Evolutionary conservation across 2,113 vertebrate species (phyloP).

Genomic region (Nibea coibor): DNA sequence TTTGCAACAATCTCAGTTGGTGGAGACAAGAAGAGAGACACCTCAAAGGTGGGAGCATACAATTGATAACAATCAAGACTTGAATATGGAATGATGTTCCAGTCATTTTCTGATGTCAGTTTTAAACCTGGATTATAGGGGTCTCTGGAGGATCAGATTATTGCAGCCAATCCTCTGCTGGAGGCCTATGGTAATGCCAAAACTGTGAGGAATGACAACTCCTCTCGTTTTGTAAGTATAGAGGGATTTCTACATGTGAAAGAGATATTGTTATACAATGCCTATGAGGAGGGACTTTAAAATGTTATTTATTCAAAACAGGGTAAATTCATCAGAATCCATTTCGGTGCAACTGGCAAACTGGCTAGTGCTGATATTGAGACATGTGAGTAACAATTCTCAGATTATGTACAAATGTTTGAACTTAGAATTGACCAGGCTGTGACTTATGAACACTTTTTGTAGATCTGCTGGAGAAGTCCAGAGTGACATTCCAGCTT

Average conservation of each 20-base stretch:
- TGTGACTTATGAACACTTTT: conserved; percentile 25
- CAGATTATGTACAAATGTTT: not conserved
- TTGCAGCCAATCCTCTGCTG: conserved; percentile 75
- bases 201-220: conserved; percentile 79
- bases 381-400: not conserved
- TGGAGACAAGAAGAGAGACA: conserved; percentile 50
- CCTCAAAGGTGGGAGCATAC: not conserved
- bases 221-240: conserved; percentile 75
- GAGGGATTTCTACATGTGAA: not conserved
- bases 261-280: not conserved
- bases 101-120: not conserved
- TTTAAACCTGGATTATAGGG: conserved; percentile 49
- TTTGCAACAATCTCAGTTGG: conserved; percentile 75
- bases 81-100: not conserved
- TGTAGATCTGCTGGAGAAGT: conserved; percentile 78
- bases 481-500: conserved; percentile 77
- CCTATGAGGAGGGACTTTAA: not conserved
- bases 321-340: conserved; percentile 80
- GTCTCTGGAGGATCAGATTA: conserved; percentile 75
- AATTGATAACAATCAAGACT: not conserved
- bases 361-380: conserved; percentile 78
- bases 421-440: not conserved
- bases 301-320: conserved; percentile 36
- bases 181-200: conserved; percentile 78
- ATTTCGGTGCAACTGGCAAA: conserved; percentile 72